These are phyloP conservation scores for Hypocryptadius cinnamomeus DNA, from an alignment of 2,113 vertebrate genomes.

Conservation along the genomic window DNA sequence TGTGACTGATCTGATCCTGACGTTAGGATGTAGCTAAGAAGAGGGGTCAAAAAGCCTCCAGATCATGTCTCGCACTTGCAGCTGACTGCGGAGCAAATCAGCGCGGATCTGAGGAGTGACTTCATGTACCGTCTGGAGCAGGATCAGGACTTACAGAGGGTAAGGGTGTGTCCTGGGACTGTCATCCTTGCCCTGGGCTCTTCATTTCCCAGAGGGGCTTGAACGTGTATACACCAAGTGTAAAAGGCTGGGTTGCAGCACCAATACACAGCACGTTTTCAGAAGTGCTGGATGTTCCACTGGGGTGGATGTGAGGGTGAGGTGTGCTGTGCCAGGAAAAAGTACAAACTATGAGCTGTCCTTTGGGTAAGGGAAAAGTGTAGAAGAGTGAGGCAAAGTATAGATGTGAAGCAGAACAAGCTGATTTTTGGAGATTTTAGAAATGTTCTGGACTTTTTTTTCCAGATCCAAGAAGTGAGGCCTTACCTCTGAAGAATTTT, in stretches of 20 bases:
- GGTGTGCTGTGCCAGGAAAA: neutral
- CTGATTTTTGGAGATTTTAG: neutral
- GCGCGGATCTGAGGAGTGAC: slow-evolving; percentile 80
- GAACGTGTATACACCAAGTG: neutral
- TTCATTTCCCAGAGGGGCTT: neutral
- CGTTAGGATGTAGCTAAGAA: neutral
- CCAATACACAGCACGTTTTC: neutral
- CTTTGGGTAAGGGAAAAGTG: neutral
- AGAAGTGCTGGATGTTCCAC: neutral
- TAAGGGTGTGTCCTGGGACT: slow-evolving; percentile 18
- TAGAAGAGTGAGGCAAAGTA: neutral
- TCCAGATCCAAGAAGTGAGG: slow-evolving; percentile 75
- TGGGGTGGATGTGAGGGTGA: neutral
- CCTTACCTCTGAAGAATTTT: slow-evolving; percentile 89
- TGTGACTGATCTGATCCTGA: neutral
- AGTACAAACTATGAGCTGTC: neutral
- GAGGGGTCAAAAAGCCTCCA: neutral
- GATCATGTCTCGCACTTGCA: slow-evolving; percentile 28
- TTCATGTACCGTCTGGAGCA: slow-evolving; percentile 80
- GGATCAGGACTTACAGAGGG: slow-evolving; percentile 79
- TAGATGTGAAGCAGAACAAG: neutral
- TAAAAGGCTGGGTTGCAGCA: neutral
- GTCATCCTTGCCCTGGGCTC: rapidly evolving
- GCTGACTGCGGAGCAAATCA: slow-evolving; percentile 93
- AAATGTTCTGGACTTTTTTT: neutral